phyloP scores from a whole-genome alignment of 2,797 vertebrate genomes.

The Periparus ater region DNA sequence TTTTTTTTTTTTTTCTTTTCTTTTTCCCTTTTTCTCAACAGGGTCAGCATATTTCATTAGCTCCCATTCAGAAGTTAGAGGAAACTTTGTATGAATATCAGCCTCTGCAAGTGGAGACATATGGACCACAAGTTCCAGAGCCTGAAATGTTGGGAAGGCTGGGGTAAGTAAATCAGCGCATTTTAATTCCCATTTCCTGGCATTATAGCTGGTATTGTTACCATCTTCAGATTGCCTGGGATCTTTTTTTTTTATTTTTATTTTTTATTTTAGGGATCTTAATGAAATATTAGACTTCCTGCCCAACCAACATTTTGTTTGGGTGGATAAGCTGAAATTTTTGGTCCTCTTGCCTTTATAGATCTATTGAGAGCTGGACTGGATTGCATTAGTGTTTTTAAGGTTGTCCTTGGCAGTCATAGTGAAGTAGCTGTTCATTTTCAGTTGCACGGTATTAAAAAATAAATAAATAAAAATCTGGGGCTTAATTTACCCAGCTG shows the following conservation, averaged over 20 bases:
- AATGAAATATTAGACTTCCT: conserved; percentile 57
- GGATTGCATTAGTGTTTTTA: conserved; percentile 62
- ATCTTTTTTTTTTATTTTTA: not conserved
- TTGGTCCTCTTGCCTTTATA: conserved; percentile 61
- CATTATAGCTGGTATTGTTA: not conserved
- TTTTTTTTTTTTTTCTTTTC: not conserved
- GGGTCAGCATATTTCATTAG: conserved; percentile 90
- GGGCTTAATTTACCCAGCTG: conserved; percentile 61
- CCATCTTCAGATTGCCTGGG: not conserved
- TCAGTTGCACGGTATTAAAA: conserved; percentile 69
- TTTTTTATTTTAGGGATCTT: not conserved
- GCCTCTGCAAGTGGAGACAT: conserved; percentile 84
- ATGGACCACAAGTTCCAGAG: conserved; percentile 87
- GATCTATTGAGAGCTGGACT: conserved; percentile 67
- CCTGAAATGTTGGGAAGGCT: conserved; percentile 84
- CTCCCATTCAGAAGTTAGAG: conserved; percentile 83
- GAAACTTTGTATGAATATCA: conserved; percentile 89
- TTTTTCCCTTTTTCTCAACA: conserved; percentile 40
- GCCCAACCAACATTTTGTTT: conserved; percentile 64
- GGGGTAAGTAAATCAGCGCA: conserved; percentile 79
- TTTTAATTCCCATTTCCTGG: conserved; percentile 45
- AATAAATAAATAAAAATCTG: conserved; percentile 66
- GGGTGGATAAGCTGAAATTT: conserved; percentile 61
- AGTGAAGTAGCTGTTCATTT: conserved; percentile 73
- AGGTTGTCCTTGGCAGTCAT: conserved; percentile 60